These are phyloP conservation scores for Pandemis cinnamomeana DNA, from an alignment of 2,888 invertebrate genomes.

Conservation along the genomic window DNA sequence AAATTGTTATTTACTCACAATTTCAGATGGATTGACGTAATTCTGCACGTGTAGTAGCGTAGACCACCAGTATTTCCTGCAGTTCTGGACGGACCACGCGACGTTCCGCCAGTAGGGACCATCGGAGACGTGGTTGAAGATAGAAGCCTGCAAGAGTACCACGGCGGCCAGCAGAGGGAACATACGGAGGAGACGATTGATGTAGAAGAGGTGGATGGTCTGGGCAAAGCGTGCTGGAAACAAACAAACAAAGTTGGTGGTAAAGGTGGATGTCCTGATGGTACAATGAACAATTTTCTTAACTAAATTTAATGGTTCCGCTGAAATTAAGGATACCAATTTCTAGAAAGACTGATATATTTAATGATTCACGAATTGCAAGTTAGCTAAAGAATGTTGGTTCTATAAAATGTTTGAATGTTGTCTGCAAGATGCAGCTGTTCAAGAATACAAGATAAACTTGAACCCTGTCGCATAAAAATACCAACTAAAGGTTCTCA, in stretches of 20 bases:
- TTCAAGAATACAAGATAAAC: too few relatives aligned
- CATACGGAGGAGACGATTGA: constrained; percentile 61
- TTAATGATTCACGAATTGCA: too few relatives aligned
- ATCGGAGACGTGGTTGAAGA: constrained; percentile 59
- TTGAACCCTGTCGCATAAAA: too few relatives aligned
- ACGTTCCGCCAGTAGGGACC: constrained; percentile 74
- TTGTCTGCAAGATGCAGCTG: too few relatives aligned
- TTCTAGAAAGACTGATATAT: too few relatives aligned
- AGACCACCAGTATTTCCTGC: constrained; percentile 79
- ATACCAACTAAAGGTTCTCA: too few relatives aligned
- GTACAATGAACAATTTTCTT: too few relatives aligned
- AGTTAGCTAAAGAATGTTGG: too few relatives aligned
- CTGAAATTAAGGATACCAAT: too few relatives aligned
- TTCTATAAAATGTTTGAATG: too few relatives aligned
- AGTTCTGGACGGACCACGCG: constrained; percentile 60
- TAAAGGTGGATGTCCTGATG: neutral
- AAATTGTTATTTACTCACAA: constrained; percentile 49
- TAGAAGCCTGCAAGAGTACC: constrained; percentile 59
- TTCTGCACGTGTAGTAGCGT: constrained; percentile 79
- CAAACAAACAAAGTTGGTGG: neutral
- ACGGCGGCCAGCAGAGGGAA: constrained; percentile 62
- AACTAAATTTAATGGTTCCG: too few relatives aligned
- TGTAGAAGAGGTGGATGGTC: constrained; percentile 58
- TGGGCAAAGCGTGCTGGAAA: constrained; percentile 61
- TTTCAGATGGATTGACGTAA: constrained; percentile 61